These are phyloP conservation scores for Callyntrura sp. DNA, from an alignment of 2,888 invertebrate species.

Conservation along the genomic window DNA sequence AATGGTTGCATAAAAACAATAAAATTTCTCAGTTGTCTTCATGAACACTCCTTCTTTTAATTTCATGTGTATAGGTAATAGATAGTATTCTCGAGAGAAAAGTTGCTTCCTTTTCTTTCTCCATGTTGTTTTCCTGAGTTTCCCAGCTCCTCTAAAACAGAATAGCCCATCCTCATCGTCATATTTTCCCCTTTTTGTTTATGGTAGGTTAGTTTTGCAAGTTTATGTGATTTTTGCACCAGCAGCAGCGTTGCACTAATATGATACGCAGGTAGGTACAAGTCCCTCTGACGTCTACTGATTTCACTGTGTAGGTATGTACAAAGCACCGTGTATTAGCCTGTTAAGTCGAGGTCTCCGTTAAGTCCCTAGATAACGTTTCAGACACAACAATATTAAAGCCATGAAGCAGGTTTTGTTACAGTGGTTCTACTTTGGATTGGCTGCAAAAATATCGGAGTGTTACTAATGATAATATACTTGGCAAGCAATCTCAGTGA, in stretches of 20 bases:
- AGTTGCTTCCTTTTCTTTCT: conserved; percentile 8
- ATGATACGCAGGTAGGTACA: neutral
- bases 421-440: conserved; percentile 50
- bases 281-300: conserved; percentile 29
- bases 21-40: neutral
- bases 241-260: neutral
- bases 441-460: conserved; percentile 21
- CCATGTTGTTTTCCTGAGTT: conserved; percentile 1
- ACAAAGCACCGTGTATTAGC: neutral
- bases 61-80: neutral
- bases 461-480: neutral
- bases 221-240: conserved; percentile 2
- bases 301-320: neutral
- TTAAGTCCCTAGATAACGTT: neutral
- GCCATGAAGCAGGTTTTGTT: neutral
- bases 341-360: neutral
- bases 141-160: neutral
- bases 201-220: conserved; percentile 60
- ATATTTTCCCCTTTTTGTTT: conserved; percentile 6
- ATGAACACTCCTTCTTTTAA: neutral
- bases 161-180: neutral
- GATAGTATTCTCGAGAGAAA: neutral
- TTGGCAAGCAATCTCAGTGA: neutral
- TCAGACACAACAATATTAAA: neutral
- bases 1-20: neutral